Evolutionary conservation across 2,888 invertebrate genomes (phyloP).

Genomic region (Calameuta idolon): DNA sequence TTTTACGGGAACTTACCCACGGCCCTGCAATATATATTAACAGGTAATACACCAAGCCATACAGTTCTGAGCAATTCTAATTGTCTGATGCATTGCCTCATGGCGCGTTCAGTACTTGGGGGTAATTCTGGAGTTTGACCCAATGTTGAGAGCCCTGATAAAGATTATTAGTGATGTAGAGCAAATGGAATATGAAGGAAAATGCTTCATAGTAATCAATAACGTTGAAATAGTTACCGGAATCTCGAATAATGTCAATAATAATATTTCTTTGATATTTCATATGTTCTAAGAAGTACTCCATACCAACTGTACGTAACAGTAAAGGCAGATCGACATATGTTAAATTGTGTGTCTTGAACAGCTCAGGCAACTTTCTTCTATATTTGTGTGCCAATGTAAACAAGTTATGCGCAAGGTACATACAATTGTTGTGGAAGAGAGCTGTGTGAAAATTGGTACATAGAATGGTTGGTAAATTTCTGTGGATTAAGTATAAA

Average conservation of each 20-base stretch:
- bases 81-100: slow-evolving; percentile 87
- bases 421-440: slow-evolving; percentile 94
- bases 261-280: slow-evolving; percentile 82
- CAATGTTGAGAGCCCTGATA: slow-evolving; percentile 67
- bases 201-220: background rate
- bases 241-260: slow-evolving; percentile 79
- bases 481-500: background rate
- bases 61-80: slow-evolving; percentile 86
- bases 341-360: slow-evolving; percentile 72
- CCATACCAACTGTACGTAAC: slow-evolving; percentile 77
- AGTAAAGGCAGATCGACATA: slow-evolving; percentile 78
- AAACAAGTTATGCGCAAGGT: slow-evolving; percentile 80
- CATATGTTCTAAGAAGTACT: slow-evolving; percentile 80
- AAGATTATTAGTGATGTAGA: background rate
- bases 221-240: slow-evolving; percentile 70
- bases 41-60: slow-evolving; percentile 88
- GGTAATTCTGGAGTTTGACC: slow-evolving; percentile 71
- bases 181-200: slow-evolving; percentile 44
- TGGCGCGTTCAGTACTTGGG: slow-evolving; percentile 76
- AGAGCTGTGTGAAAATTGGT: slow-evolving; percentile 71
- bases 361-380: slow-evolving; percentile 71
- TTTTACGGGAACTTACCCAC: slow-evolving; percentile 68
- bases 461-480: slow-evolving; percentile 11
- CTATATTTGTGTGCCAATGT: slow-evolving; percentile 78
- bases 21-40: slow-evolving; percentile 79